Evolutionary conservation across 2,888 invertebrate species (phyloP).

Genomic region (Tanypteryx hageni): DNA sequence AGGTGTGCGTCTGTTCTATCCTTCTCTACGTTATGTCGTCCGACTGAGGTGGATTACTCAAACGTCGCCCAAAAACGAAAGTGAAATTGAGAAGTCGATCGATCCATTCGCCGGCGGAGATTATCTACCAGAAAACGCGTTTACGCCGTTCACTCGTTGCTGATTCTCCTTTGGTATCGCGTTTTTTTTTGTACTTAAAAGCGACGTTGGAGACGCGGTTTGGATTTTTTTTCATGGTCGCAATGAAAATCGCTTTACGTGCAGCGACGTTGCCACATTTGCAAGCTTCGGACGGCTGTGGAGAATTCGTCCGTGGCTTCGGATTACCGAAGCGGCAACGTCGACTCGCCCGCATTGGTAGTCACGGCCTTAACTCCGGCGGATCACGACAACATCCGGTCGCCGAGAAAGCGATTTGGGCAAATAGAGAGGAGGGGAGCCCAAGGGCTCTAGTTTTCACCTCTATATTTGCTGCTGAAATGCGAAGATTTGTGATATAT

Average conservation of each 20-base stretch:
- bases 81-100: too few species aligned
- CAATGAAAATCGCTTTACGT: background rate
- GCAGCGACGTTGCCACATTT: background rate
- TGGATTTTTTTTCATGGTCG: background rate
- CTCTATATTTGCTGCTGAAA: background rate
- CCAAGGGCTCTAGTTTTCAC: background rate
- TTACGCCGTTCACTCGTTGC: background rate
- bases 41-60: too few species aligned
- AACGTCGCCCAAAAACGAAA: too few species aligned
- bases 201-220: too few species aligned
- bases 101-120: too few species aligned
- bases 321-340: slow-evolving; percentile 40
- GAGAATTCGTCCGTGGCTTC: background rate
- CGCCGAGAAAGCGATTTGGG: slow-evolving; percentile 23
- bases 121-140: background rate
- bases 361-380: slow-evolving; percentile 45
- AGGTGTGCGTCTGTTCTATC: too few species aligned
- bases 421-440: background rate
- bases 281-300: background rate
- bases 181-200: too few species aligned
- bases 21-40: too few species aligned
- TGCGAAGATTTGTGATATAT: background rate
- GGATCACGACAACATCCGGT: slow-evolving; percentile 62
- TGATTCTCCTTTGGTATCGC: background rate
- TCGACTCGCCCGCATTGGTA: slow-evolving; percentile 25